Evolutionary conservation across 2,113 vertebrate species (phyloP).

Genomic region (Coptodon bakossiorum): DNA sequence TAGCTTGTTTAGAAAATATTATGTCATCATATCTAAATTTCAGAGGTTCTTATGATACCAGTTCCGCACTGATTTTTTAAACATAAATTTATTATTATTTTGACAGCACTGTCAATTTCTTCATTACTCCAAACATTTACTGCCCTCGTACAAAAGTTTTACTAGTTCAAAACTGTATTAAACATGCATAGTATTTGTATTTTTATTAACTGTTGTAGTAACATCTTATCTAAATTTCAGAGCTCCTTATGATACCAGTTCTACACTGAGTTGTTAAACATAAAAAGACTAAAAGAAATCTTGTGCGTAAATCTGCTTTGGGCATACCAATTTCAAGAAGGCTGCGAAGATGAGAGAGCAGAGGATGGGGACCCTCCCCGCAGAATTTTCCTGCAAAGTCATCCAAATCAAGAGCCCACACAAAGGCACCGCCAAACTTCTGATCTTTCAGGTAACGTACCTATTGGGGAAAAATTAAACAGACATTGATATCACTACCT

Average conservation of each 20-base stretch:
- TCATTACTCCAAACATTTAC: no score
- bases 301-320: not conserved
- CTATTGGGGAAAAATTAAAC: conserved; percentile 22
- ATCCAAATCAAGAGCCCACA: conserved; percentile 65
- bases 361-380: not conserved
- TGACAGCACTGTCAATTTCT: no score
- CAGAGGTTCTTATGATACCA: not conserved
- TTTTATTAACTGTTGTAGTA: no score
- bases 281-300: not conserved
- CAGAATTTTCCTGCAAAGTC: not conserved
- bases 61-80: not conserved
- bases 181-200: no score
- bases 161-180: no score
- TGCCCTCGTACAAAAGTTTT: no score
- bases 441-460: conserved; percentile 74
- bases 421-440: conserved; percentile 78
- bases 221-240: no score
- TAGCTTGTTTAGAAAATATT: not conserved
- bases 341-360: accelerated
- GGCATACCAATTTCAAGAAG: not conserved
- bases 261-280: not conserved
- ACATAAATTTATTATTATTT: not conserved
- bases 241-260: no score
- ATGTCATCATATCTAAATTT: not conserved
- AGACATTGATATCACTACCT: not conserved